Percentiles rank a stretch among this genome's conserved stretches.
These are phyloP conservation scores for Catostomus latipinnis DNA, from an alignment of 2,797 vertebrate genomes.

Conservation along the genomic window DNA sequence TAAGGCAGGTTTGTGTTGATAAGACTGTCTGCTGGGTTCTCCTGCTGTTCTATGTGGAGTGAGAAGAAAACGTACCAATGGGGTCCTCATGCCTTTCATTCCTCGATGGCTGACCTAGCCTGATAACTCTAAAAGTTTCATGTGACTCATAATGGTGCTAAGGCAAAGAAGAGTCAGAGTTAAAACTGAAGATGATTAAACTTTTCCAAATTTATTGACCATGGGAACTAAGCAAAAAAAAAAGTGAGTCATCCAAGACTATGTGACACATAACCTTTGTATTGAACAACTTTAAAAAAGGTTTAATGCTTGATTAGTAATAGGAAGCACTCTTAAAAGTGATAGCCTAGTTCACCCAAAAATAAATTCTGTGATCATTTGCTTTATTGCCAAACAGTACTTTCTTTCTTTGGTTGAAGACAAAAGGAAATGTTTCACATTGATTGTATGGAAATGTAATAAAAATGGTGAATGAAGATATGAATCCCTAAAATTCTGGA, in stretches of 20 bases:
- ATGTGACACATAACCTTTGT: background rate
- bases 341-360: too few species aligned
- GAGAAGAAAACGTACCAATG: background rate
- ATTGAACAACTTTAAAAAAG: slow-evolving; percentile 2
- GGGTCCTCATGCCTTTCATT: slow-evolving; percentile 2
- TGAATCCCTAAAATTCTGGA: too few species aligned
- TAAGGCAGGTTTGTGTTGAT: slow-evolving; percentile 12
- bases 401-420: too few species aligned
- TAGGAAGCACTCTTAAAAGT: background rate
- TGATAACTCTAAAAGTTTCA: slow-evolving; percentile 14
- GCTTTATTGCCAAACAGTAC: too few species aligned
- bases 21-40: slow-evolving; percentile 12
- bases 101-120: background rate
- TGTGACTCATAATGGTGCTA: slow-evolving; percentile 32
- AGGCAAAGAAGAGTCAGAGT: slow-evolving; percentile 25
- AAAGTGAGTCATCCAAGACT: background rate
- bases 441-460: too few species aligned
- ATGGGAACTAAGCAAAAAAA: slow-evolving; percentile 12
- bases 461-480: too few species aligned
- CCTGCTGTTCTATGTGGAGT: background rate
- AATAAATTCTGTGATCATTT: too few species aligned
- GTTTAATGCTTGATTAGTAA: slow-evolving; percentile 13
- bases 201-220: background rate
- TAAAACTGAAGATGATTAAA: slow-evolving; percentile 5
- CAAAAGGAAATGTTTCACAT: too few species aligned